Evolutionary conservation across 1,140 invertebrate genomes (phyloP), one percentile per base, ranked within the genome.

Genomic region (Sitophilus oryzae): DNA sequence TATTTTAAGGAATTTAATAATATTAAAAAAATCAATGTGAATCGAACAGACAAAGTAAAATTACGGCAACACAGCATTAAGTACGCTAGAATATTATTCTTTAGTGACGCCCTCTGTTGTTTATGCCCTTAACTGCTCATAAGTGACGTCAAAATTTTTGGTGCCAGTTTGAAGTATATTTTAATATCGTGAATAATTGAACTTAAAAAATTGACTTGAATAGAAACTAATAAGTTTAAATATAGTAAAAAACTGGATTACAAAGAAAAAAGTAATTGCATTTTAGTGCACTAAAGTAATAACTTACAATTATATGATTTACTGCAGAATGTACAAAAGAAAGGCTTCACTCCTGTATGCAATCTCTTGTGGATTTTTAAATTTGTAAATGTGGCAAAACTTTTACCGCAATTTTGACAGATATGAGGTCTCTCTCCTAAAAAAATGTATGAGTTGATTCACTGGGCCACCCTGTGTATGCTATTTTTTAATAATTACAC

Each of bases 281-380:
- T n/a, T n/a, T 9, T 2, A 42, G 40, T 42, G 9, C 10, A 6
- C 37, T 57, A 23, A 46, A 58, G n/a, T 16, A 46, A 19, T 41
- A 35, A 60, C 58, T 64, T 63, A 69, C 67, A 62, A 22, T 53
- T 59, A 61, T 66, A 71, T 6, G 61, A 53, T 51, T 63, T 61
- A 18, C 66, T 60, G 50, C 69, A 71, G 35, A 61, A 56, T 5
- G 41, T 61, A 46, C 68, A 70, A 22, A 55, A 60, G 43, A 61
- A 71, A 78, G 64, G 67, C 46, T 67, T 69, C n/a, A 60, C 42
- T 11, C 64, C 84, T 0, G 80, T 81, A 58, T 88, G 85, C 16
- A 84, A 82, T 19, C 82, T 69, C 46, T 80, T 70, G 60, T 86
- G 83, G 61, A 83, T 80, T 66, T 82, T 83, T 11, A 67, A 47